phyloP scores from a whole-genome alignment of 2,797 vertebrate species.

The Lacerta bilineata region DNA sequence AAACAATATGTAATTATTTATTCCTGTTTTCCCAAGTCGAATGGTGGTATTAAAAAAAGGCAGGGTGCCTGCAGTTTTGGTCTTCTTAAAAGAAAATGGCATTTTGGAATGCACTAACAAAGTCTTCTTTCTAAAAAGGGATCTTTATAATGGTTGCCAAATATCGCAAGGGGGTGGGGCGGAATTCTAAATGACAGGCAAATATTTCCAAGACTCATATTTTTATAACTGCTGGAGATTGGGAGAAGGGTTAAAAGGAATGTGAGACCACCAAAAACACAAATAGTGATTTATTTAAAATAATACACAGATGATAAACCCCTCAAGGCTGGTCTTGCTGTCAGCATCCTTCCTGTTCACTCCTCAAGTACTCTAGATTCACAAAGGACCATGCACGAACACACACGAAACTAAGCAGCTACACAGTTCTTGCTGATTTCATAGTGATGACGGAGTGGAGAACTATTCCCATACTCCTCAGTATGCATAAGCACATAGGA shows the following conservation, averaged over 20 bases:
- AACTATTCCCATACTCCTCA: rapidly evolving
- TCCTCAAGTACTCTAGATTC: background rate
- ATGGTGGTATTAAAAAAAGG: background rate
- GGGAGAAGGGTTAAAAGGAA: constrained; percentile 13
- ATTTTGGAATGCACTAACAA: background rate
- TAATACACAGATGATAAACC: constrained; percentile 3
- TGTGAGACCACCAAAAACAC: constrained; percentile 16
- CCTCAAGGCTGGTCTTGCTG: background rate
- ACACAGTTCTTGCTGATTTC: background rate
- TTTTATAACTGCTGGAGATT: constrained; percentile 24
- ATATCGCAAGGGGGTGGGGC: background rate
- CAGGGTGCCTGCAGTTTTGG: constrained; percentile 6
- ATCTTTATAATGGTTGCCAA: constrained; percentile 6
- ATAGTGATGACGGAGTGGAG: rapidly evolving
- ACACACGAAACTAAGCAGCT: rapidly evolving
- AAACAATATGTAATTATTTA: constrained; percentile 11
- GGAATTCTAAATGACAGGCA: background rate
- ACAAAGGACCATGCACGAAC: background rate
- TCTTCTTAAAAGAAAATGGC: background rate
- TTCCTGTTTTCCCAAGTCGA: rapidly evolving
- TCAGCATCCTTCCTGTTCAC: background rate
- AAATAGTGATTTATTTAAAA: constrained; percentile 16
- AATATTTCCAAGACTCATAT: background rate
- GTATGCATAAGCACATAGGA: too few species aligned
- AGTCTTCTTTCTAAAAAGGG: constrained; percentile 6